Conservation (phyloP, 2,888 invertebrate genomes). For the Sinelater perroti region DNA sequence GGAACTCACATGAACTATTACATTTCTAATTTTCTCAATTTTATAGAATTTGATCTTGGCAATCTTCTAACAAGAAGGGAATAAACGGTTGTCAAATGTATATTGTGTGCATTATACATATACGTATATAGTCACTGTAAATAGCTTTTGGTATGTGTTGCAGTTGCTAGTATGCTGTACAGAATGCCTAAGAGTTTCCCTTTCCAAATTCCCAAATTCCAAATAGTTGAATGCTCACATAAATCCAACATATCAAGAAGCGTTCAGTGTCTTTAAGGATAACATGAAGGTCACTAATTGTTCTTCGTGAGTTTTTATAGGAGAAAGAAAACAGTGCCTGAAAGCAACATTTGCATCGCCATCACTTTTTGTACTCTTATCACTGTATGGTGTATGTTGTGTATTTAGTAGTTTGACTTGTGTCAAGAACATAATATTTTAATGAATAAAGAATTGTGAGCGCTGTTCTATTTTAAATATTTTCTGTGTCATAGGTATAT, state of each 20-base stretch:
- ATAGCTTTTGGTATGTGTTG: not conserved
- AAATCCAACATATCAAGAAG: constrained; percentile 20
- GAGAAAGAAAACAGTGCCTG: constrained; percentile 43
- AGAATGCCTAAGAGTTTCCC: not conserved
- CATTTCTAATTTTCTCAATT: no score
- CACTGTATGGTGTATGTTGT: constrained; percentile 29
- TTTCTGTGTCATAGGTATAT: constrained; percentile 27
- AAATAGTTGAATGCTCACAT: constrained; percentile 3
- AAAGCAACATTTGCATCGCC: constrained; percentile 33
- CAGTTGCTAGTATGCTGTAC: not conserved
- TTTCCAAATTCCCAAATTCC: not conserved
- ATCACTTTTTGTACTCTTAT: constrained; percentile 28
- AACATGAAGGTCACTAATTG: constrained; percentile 36
- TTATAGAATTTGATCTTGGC: no score
- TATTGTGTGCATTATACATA: no score
- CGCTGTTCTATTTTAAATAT: constrained; percentile 31
- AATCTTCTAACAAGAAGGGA: no score
- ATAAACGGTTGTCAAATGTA: no score
- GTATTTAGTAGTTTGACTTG: constrained; percentile 15
- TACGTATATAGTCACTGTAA: no score
- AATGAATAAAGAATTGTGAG: constrained; percentile 20
- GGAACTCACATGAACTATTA: no score
- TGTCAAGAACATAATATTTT: constrained; percentile 26
- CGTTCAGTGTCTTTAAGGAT: constrained; percentile 42
- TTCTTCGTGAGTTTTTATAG: constrained; percentile 22